These are phyloP conservation scores for Myotis myotis DNA, from an alignment of 2,797 vertebrate species.

Conservation along the genomic window DNA sequence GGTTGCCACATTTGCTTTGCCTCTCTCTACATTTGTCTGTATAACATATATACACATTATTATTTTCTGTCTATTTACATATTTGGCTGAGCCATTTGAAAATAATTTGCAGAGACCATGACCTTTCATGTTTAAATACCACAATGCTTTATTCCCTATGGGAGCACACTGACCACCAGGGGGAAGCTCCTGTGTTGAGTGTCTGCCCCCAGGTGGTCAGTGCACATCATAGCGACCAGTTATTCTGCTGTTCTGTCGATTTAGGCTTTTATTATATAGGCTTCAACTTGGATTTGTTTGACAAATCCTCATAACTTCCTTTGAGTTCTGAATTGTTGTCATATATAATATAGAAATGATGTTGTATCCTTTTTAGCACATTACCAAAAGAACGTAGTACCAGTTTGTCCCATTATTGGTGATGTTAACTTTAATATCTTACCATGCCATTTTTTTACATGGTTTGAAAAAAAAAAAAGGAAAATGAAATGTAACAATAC, in stretches of 20 bases:
- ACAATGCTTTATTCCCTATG: neutral
- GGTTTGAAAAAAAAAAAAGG: neutral
- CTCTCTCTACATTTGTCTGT: neutral
- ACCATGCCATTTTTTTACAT: neutral
- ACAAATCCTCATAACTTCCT: neutral
- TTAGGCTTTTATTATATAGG: too few relatives aligned
- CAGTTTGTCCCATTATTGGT: neutral
- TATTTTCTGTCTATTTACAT: neutral
- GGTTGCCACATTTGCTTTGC: neutral
- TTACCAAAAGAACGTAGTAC: neutral
- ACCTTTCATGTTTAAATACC: neutral
- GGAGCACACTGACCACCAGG: too few relatives aligned
- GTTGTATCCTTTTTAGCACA: neutral
- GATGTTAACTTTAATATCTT: neutral
- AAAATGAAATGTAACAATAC: neutral
- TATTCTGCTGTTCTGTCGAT: too few relatives aligned
- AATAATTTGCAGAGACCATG: neutral
- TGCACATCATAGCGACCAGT: too few relatives aligned
- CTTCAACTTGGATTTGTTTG: neutral
- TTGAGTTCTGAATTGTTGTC: neutral
- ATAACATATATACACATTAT: neutral
- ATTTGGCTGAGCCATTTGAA: neutral
- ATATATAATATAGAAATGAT: neutral
- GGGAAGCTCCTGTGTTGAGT: too few relatives aligned
- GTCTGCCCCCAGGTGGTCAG: too few relatives aligned